Evolutionary conservation across 1,140 invertebrate species (phyloP).

Genomic region (Saxidomus purpurata): DNA sequence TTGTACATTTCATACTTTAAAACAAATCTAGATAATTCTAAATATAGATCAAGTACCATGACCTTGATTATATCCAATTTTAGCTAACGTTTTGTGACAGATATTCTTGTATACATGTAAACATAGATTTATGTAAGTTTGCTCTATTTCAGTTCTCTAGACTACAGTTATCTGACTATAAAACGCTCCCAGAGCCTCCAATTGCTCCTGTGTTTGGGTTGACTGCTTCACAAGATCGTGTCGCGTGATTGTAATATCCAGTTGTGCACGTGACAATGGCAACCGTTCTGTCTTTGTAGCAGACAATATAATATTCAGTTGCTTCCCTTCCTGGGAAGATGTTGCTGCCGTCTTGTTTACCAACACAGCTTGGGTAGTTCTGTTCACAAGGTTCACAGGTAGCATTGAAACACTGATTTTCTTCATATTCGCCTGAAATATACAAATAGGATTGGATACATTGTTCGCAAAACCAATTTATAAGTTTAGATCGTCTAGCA

Average conservation of each 20-base stretch:
- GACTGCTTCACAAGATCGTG: constrained; percentile 59
- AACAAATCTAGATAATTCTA: too few relatives aligned
- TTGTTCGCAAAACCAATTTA: too few relatives aligned
- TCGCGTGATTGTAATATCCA: constrained; percentile 71
- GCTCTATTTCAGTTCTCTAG: background rate
- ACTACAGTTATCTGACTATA: background rate
- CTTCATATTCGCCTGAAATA: constrained; percentile 78
- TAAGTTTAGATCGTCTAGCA: too few relatives aligned
- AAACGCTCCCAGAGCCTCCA: constrained; percentile 35
- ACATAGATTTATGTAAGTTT: too few relatives aligned
- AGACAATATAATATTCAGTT: constrained; percentile 76
- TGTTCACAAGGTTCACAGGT: constrained; percentile 76
- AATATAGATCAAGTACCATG: too few relatives aligned
- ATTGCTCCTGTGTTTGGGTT: constrained; percentile 54
- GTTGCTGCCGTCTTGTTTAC: constrained; percentile 79
- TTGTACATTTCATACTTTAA: too few relatives aligned
- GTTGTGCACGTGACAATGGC: constrained; percentile 75
- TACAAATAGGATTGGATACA: too few relatives aligned
- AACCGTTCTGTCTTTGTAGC: constrained; percentile 76
- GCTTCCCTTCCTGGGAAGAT: constrained; percentile 77
- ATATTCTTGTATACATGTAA: too few relatives aligned
- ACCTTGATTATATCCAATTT: too few relatives aligned
- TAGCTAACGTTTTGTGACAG: too few relatives aligned
- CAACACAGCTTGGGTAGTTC: constrained; percentile 76
- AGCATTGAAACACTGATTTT: constrained; percentile 76